Evolutionary conservation across 2,113 vertebrate genomes (phyloP).

Genomic region (Phyllostomus hastatus): DNA sequence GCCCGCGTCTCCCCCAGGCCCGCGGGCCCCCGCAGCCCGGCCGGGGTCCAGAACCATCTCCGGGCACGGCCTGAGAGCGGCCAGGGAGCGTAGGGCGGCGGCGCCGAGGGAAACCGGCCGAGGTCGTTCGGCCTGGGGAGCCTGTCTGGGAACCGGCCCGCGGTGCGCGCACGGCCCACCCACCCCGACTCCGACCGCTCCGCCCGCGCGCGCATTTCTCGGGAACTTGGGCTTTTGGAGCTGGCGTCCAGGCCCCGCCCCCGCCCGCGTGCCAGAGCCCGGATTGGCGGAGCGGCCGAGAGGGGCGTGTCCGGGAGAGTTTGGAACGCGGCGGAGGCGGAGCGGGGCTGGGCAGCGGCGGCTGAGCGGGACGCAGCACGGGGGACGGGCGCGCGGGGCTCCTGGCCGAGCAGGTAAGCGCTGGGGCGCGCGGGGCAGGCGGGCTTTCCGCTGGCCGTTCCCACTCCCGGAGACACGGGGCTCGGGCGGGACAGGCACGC

Average conservation of each 20-base stretch:
- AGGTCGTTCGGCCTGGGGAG: too few species aligned
- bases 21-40: not conserved
- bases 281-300: not conserved
- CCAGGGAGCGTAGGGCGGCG: fast-evolving
- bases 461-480: not conserved
- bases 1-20: too few species aligned
- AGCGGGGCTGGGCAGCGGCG: fast-evolving
- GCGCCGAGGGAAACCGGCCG: too few species aligned
- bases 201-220: not conserved
- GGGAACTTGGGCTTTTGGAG: fast-evolving
- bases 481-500: not conserved
- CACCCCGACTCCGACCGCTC: fast-evolving
- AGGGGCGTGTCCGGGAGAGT: not conserved
- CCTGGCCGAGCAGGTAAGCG: not conserved
- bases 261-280: not conserved
- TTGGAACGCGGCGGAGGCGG: not conserved
- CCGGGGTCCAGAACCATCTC: not conserved
- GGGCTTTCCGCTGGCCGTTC: not conserved
- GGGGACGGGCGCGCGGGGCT: not conserved
- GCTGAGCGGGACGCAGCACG: fast-evolving
- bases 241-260: not conserved
- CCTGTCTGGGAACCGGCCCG: too few species aligned
- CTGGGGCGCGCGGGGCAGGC: not conserved
- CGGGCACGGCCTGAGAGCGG: not conserved
- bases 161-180: fast-evolving